Base-by-base conservation (phyloP, 2,113 vertebrate species). In the Madoqua kirkii region DNA sequence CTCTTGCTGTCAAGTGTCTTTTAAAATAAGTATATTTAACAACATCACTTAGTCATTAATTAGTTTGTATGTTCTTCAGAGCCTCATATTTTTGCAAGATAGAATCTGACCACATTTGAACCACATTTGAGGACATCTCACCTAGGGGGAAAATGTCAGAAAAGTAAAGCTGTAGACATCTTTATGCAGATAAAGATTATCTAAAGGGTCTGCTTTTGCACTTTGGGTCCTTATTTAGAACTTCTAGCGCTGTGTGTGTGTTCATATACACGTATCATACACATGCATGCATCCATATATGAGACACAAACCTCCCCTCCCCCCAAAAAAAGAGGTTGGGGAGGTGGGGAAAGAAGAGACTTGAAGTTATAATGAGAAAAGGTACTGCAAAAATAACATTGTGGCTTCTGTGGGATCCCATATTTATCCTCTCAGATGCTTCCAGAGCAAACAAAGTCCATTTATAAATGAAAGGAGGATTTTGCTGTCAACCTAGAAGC, bases 381-480 rank as follows among this genome's bases (percentile, higher is more conserved):
- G 97, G 93, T 86, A 93, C 87, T 97, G 82, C 92, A 98, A 98
- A 98, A 98, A 98, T 98, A 98, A 98, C 97, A 97, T 50, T 96
- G 96, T 98, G 98, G 98, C 54, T 95, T 93, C 64, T 98, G 98
- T 95, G 97, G 98, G 83, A 98, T 98, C 97, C 98, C 96, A 98
- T 97, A 97, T 98, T 98, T 98, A 97, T 97, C 98, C 96, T 96
- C 96, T 94, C 95, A 87, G 93, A 92, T 95, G 96, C 96, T 97
- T 96, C 97, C 93, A 97, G 97, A 97, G 96, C 96, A 98, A 98
- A 98, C 78, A 97, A 5, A 86, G 95, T 86, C 96, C 96, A 98
- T 98, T 98, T 98, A 97, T 98, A 98, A 97, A 96, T 96, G 96
- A 97, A 97, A 97, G 85, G 96, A 93, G 92, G 76, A 93, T 94